Conservation (phyloP, 2,113 vertebrate genomes). For the Rhinoptilus africanus region DNA sequence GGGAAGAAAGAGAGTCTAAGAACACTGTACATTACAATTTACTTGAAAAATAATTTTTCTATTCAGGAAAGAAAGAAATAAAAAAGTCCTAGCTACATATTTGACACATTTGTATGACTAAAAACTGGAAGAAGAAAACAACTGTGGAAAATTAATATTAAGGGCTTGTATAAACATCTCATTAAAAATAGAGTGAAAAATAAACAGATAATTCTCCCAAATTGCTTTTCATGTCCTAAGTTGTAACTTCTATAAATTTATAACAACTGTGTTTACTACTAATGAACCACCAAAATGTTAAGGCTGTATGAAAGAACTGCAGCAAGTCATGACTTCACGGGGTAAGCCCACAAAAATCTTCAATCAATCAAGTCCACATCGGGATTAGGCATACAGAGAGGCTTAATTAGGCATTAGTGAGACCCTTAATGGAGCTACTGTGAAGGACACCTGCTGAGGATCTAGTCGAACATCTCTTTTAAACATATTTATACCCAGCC, state of each 20-base stretch:
- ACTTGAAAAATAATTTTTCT: not conserved
- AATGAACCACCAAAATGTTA: not conserved
- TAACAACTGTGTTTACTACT: not conserved
- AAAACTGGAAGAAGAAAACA: not conserved
- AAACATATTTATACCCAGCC: not conserved
- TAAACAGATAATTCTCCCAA: not conserved
- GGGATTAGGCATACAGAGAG: not conserved
- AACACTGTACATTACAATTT: not conserved
- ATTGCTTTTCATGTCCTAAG: not conserved
- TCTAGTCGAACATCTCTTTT: not conserved
- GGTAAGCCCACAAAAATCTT: not conserved
- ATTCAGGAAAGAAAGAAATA: not conserved
- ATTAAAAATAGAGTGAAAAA: not conserved
- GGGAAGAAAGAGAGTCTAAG: not conserved
- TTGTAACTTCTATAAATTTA: not conserved
- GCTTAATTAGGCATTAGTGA: not conserved
- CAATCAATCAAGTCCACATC: not conserved
- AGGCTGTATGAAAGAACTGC: not conserved
- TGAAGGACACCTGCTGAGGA: not conserved
- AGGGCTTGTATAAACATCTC: not conserved
- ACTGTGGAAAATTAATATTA: not conserved
- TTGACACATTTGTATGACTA: not conserved
- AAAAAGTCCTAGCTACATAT: not conserved
- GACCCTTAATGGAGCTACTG: not conserved
- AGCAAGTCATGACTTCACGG: not conserved